Percentiles rank a stretch among this genome's conserved stretches.
These are phyloP conservation scores for Gorsachius magnificus DNA, from an alignment of 2,797 vertebrate genomes.

Conservation along the genomic window DNA sequence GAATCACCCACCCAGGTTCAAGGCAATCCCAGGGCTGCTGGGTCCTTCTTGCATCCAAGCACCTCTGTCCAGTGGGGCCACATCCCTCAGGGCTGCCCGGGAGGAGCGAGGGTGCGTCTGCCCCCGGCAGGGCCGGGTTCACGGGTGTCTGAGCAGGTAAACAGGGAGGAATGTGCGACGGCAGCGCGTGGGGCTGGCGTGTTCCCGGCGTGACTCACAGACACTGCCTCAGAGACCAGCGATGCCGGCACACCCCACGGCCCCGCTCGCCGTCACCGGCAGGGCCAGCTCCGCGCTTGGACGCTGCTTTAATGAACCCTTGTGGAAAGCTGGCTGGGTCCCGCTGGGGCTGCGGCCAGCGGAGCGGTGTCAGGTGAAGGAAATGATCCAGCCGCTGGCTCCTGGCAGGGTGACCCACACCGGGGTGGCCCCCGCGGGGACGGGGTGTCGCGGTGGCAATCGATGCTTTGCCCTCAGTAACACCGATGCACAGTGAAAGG, in stretches of 20 bases:
- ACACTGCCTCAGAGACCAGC: not conserved
- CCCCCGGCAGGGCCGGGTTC: not conserved
- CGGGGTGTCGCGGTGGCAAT: fast-evolving
- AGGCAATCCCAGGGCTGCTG: not conserved
- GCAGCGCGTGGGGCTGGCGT: not conserved
- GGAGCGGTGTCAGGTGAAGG: not conserved
- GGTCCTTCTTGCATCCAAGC: not conserved
- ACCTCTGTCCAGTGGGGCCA: not conserved
- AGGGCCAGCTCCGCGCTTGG: not conserved
- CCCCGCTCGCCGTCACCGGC: not conserved
- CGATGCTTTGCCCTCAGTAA: fast-evolving
- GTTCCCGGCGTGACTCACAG: slow-evolving; percentile 24
- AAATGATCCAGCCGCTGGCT: not conserved
- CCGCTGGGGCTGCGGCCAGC: not conserved
- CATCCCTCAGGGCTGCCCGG: fast-evolving
- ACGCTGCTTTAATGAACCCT: not conserved
- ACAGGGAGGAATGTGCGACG: slow-evolving; percentile 6
- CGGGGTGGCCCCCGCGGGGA: not conserved
- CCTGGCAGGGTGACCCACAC: not conserved
- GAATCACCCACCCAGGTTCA: not conserved
- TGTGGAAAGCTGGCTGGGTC: not conserved
- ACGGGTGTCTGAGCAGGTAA: not conserved
- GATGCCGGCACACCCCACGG: not conserved
- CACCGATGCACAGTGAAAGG: not conserved
- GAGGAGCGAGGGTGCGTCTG: not conserved